Conservation (phyloP, 1,140 invertebrate genomes). For the Meloidogyne chitwoodi region DNA sequence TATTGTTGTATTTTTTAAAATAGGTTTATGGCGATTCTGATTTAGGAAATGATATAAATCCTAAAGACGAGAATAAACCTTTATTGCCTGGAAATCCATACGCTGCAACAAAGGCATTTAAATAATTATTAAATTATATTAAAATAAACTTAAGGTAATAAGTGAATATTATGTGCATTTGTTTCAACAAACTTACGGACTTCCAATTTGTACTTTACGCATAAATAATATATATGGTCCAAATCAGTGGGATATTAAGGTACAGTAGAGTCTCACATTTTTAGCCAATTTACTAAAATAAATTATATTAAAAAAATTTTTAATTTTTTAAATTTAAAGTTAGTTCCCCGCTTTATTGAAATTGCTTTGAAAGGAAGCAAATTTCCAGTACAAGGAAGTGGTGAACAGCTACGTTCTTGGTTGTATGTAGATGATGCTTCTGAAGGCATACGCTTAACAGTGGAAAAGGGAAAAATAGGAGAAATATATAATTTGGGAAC, state of each 20-base stretch:
- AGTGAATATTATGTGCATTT: constrained; percentile 49
- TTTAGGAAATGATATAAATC: constrained; percentile 38
- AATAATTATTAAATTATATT: constrained; percentile 5
- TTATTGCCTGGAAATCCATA: constrained; percentile 60
- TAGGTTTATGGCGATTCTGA: constrained; percentile 59
- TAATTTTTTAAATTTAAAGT: constrained; percentile 31
- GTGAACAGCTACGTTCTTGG: constrained; percentile 42
- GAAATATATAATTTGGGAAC: constrained; percentile 61
- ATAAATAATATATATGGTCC: constrained; percentile 62
- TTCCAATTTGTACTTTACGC: constrained; percentile 60
- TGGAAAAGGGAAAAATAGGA: constrained; percentile 54
- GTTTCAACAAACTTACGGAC: constrained; percentile 36
- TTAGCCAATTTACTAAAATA: too few species aligned
- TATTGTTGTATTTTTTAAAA: too few species aligned
- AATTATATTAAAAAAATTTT: too few species aligned
- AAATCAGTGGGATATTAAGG: constrained; percentile 61
- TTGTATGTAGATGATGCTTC: constrained; percentile 60
- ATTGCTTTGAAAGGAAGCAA: constrained; percentile 53
- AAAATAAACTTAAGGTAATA: constrained; percentile 39
- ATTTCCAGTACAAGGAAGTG: constrained; percentile 58
- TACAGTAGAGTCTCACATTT: too few species aligned
- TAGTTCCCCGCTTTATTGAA: constrained; percentile 60
- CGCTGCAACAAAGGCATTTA: constrained; percentile 59
- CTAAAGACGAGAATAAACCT: constrained; percentile 44
- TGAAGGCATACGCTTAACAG: constrained; percentile 56